Evolutionary conservation across 30 jellyfish, hydroid and myxozoan species (phyloP), one percentile per base, ranked within the genome.

Genomic region (Aurelia coerulea): DNA sequence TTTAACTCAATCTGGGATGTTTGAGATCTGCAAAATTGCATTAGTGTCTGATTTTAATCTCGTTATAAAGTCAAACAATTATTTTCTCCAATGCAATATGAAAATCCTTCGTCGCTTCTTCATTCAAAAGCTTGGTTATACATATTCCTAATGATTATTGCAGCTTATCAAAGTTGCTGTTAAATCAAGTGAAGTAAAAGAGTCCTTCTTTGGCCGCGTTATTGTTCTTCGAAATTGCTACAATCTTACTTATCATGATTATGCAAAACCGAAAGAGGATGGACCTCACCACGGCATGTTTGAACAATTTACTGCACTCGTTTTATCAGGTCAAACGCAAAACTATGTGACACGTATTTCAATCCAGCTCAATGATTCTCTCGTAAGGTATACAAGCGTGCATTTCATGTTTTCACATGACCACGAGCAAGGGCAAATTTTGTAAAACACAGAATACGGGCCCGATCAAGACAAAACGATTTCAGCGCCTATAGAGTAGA

Each of bases 11-110:
- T 65, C 42, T 46, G 41, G 35, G 42, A 65, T 70, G 53, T 10
- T 70, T 41, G 37, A 41, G 62, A 70, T 70, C 63, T 70, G 31
- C 63, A 51, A 70, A 70, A 70, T 70, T 70, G 80, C 80, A 70
- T 70, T 70, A 70, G 58, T 51, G 80, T 70, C 80, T 35, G 58
- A 70, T 18, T 70, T 52, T 70, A 23, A 70, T 70, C 80, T 41
- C 62, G 23, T 70, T 70, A 37, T 51, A 70, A 70, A 32, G 37
- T 70, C 58, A 70, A 70, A 70, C 80, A 70, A 70, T 41, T 31
- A 37, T 70, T 1, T 10, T 10, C 80, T 31, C 23, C 37, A 29
- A 52, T 23, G 80, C 80, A 70, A 51, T 70, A 60, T 60, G 70
- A 60, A 14, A 17, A 60, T 17, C 31, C 70, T 60, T 0, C 35